Conservation (phyloP, 2,113 vertebrate genomes). For the Dermatemys mawii region DNA sequence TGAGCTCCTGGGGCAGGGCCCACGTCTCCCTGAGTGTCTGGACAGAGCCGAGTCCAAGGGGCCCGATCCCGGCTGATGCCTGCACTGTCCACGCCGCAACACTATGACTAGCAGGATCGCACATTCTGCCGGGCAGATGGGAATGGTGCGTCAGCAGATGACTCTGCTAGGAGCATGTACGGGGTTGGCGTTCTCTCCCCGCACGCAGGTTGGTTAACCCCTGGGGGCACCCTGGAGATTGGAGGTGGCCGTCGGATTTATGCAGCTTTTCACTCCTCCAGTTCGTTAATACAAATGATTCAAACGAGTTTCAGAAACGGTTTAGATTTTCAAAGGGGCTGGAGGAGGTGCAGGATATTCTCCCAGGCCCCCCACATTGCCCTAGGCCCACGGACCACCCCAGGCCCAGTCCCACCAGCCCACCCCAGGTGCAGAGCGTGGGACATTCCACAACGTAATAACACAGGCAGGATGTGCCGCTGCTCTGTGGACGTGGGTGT, state of each 20-base stretch:
- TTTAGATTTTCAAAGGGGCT: background rate
- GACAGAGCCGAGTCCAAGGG: background rate
- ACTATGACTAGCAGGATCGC: background rate
- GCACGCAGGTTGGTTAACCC: too few species aligned
- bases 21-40: background rate
- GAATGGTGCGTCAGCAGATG: background rate
- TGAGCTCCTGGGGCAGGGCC: background rate
- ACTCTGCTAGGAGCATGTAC: background rate
- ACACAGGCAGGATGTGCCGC: too few species aligned
- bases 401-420: too few species aligned
- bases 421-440: too few species aligned
- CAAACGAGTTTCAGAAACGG: background rate
- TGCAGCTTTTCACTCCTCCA: background rate
- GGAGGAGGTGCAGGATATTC: background rate
- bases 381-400: background rate
- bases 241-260: background rate
- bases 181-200: background rate
- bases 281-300: background rate
- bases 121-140: background rate
- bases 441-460: too few species aligned
- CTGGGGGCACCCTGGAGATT: too few species aligned
- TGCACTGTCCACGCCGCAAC: background rate
- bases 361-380: background rate
- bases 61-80: background rate
- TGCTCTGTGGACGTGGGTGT: too few species aligned